Conservation (phyloP, 1,140 invertebrate genomes). For the Medauroidea extradentata region DNA sequence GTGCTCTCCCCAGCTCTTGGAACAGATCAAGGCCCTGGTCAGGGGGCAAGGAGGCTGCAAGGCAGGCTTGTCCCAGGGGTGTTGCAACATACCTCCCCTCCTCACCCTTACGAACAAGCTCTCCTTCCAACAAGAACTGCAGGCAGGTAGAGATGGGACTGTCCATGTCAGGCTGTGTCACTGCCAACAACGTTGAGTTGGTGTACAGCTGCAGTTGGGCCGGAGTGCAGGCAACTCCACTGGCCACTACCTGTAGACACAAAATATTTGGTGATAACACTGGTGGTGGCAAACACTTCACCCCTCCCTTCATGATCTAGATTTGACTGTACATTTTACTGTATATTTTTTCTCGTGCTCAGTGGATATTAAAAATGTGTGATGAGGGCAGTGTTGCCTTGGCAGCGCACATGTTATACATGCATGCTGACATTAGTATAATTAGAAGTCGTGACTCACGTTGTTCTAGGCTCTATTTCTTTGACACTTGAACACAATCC, state of each 20-base stretch:
- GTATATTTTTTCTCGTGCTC: no score
- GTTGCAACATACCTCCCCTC: slow-evolving; percentile 65
- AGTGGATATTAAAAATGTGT: no score
- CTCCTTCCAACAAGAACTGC: slow-evolving; percentile 52
- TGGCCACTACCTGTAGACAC: slow-evolving; percentile 70
- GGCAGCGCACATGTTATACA: no score
- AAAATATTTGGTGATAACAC: slow-evolving; percentile 13
- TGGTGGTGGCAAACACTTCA: no score
- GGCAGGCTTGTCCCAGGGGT: slow-evolving; percentile 83
- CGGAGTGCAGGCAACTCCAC: slow-evolving; percentile 69
- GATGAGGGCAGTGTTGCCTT: no score
- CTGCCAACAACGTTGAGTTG: slow-evolving; percentile 67
- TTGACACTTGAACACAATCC: no score
- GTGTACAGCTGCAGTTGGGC: slow-evolving; percentile 74
- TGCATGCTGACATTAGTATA: no score
- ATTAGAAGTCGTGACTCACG: no score
- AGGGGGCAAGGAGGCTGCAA: slow-evolving; percentile 88
- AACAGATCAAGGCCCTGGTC: slow-evolving; percentile 86
- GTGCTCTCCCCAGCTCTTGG: slow-evolving; percentile 84
- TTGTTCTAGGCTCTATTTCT: no score
- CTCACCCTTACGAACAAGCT: slow-evolving; percentile 45
- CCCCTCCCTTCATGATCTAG: no score
- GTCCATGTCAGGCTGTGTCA: slow-evolving; percentile 31
- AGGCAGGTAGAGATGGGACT: slow-evolving; percentile 51
- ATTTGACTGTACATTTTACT: no score